Conservation (phyloP, 1,140 invertebrate genomes). For the Nasonia longicornis region DNA sequence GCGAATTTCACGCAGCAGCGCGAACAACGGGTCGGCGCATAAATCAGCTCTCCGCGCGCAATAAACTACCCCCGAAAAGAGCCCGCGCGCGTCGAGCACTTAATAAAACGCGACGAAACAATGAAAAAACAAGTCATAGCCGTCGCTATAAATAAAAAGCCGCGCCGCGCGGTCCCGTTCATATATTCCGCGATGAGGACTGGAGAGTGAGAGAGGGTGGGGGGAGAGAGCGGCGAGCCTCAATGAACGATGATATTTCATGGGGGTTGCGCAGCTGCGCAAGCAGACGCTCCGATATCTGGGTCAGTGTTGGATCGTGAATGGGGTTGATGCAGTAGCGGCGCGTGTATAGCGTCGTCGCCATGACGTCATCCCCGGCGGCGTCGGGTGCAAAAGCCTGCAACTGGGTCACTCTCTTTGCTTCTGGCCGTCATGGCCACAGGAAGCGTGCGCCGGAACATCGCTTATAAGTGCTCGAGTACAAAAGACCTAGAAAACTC, state of each 20-base stretch:
- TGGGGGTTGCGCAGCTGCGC: conserved; percentile 34
- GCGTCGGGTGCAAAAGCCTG: conserved; percentile 7
- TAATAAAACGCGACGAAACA: too few species aligned
- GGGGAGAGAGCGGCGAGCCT: conserved; percentile 42
- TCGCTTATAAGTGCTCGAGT: conserved; percentile 9
- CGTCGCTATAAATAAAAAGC: too few species aligned
- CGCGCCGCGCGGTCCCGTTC: neutral
- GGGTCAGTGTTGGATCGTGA: conserved; percentile 53
- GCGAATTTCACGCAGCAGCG: too few species aligned
- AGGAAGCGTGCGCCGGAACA: conserved; percentile 42
- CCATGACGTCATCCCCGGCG: conserved; percentile 50
- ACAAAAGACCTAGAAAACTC: conserved; percentile 18
- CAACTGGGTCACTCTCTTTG: conserved; percentile 45
- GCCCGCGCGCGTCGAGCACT: neutral
- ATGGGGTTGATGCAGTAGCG: conserved; percentile 49
- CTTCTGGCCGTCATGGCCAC: conserved; percentile 56
- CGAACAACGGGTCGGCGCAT: too few species aligned
- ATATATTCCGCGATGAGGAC: neutral
- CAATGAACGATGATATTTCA: conserved; percentile 58
- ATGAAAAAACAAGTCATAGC: too few species aligned
- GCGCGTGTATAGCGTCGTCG: neutral
- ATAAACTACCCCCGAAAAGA: neutral
- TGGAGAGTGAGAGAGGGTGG: neutral
- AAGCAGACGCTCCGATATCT: conserved; percentile 38
- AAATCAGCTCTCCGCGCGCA: too few species aligned